A percentile compares a stretch with the other conserved stretches of the same genome.
Conservation (phyloP, 2,113 vertebrate species). For the Xerus inauris region DNA sequence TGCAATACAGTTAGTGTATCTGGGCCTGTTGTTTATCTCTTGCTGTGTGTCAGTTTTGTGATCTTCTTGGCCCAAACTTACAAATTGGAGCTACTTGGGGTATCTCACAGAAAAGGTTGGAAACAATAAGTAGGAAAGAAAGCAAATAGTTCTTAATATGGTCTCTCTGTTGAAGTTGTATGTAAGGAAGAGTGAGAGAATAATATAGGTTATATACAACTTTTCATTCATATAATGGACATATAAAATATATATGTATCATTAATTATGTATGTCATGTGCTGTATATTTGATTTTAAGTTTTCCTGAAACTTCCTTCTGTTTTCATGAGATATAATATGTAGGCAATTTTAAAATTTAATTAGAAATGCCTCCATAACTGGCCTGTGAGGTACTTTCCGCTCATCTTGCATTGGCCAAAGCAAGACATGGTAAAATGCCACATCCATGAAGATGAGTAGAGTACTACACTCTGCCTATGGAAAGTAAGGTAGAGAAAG, state of each 20-base stretch:
- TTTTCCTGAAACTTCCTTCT: too few species aligned
- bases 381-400: neutral
- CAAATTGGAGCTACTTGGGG: neutral
- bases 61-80: neutral
- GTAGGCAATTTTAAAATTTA: too few species aligned
- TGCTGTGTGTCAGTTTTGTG: neutral
- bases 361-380: too few species aligned
- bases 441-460: accelerated
- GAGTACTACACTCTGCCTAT: accelerated
- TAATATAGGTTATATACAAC: too few species aligned
- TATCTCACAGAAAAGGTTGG: neutral
- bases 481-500: neutral
- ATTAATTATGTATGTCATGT: too few species aligned
- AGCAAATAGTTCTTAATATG: neutral
- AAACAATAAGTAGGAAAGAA: neutral
- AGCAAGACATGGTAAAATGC: neutral
- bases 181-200: too few species aligned
- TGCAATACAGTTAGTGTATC: neutral
- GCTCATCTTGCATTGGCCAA: neutral
- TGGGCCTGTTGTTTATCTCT: neutral
- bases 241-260: too few species aligned
- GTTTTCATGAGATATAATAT: too few species aligned
- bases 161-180: too few species aligned
- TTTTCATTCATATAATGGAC: too few species aligned
- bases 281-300: too few species aligned